Percentiles rank a stretch among this genome's conserved stretches.
Conservation (phyloP, 2,113 vertebrate genomes). For the Chrysochloris asiatica region DNA sequence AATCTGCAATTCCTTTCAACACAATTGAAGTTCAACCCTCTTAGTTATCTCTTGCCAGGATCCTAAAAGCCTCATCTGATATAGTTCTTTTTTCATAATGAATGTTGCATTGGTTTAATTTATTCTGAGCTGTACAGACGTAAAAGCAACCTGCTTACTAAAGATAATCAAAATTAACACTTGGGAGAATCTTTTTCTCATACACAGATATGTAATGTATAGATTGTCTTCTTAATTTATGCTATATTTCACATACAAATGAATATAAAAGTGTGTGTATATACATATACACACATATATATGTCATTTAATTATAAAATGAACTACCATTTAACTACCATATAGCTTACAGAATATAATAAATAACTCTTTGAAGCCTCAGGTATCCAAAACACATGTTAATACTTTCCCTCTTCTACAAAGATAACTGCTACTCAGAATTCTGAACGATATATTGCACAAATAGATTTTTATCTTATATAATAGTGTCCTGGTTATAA, state of each 20-base stretch:
- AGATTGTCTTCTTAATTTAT: too few species aligned
- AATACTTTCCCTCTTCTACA: neutral
- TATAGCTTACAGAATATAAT: neutral
- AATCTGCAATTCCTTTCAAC: conserved; percentile 31
- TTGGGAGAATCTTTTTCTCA: neutral
- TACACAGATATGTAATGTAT: too few species aligned
- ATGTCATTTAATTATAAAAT: neutral
- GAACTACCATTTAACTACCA: neutral
- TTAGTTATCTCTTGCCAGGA: conserved; percentile 37
- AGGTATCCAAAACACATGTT: neutral
- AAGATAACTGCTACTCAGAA: neutral
- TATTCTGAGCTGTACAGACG: neutral
- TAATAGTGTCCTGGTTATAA: too few species aligned
- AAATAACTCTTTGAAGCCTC: neutral
- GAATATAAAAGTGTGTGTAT: neutral
- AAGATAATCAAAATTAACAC: neutral
- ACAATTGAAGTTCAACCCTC: conserved; percentile 52
- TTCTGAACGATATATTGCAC: neutral
- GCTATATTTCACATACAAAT: neutral
- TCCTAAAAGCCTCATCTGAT: conserved; percentile 30
- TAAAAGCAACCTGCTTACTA: neutral
- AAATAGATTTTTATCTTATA: neutral
- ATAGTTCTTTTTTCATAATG: conserved; percentile 47
- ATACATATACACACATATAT: neutral
- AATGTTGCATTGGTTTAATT: conserved; percentile 24